These are phyloP conservation scores for Lates japonicus DNA, from an alignment of 2,797 vertebrate genomes.

Conservation along the genomic window DNA sequence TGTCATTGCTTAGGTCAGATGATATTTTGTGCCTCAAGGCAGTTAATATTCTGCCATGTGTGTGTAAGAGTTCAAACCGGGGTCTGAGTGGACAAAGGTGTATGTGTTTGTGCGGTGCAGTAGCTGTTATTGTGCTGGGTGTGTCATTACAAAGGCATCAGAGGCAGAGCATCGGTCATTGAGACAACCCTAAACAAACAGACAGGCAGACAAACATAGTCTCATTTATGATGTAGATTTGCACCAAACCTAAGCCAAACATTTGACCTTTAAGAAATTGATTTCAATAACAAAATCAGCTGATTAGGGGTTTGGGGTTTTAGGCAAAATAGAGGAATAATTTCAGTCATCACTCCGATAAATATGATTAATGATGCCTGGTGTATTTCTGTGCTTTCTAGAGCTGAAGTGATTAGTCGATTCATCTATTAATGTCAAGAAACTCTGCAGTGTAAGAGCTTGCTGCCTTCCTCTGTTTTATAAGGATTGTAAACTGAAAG, in stretches of 20 bases:
- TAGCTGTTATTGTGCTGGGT: constrained; percentile 81
- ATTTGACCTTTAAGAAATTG: not conserved
- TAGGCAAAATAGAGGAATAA: no score
- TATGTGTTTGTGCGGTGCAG: constrained; percentile 70
- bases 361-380: not conserved
- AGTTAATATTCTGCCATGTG: constrained; percentile 67
- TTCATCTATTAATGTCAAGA: not conserved
- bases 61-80: constrained; percentile 57
- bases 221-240: constrained; percentile 40
- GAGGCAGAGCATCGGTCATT: constrained; percentile 74
- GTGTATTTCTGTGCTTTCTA: not conserved
- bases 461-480: not conserved
- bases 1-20: constrained; percentile 82
- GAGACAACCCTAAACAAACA: constrained; percentile 81
- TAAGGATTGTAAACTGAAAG: not conserved
- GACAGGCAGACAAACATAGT: constrained; percentile 66
- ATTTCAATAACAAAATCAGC: not conserved
- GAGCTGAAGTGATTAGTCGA: not conserved
- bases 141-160: constrained; percentile 86
- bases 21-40: constrained; percentile 81
- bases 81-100: constrained; percentile 57
- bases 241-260: constrained; percentile 17
- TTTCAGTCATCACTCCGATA: not conserved
- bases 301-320: not conserved
- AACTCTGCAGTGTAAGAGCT: not conserved